These are phyloP conservation scores for Phaonia tiefii DNA, from an alignment of 2,888 invertebrate species.

Conservation along the genomic window DNA sequence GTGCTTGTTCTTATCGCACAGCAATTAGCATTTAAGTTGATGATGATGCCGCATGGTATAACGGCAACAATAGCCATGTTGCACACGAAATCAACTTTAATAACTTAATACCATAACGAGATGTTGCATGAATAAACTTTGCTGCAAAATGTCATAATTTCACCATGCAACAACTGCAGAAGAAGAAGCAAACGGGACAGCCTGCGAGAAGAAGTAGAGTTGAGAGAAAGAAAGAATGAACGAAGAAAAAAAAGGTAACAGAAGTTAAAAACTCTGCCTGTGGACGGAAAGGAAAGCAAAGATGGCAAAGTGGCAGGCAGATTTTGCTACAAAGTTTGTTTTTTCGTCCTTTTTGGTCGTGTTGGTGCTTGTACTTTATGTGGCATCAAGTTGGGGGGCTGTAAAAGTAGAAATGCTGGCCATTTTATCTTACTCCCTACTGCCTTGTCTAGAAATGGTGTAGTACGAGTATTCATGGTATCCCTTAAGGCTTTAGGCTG, in stretches of 20 bases:
- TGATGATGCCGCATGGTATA: constrained; percentile 35
- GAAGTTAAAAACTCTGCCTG: constrained; percentile 44
- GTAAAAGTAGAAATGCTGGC: no score
- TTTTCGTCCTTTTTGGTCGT: no score
- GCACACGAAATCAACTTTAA: constrained; percentile 59
- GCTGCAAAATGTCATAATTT: constrained; percentile 70
- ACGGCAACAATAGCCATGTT: constrained; percentile 52
- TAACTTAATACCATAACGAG: constrained; percentile 67
- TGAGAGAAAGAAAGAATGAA: constrained; percentile 22
- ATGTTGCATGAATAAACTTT: constrained; percentile 66
- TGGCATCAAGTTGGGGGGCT: not conserved
- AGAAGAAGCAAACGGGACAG: no score
- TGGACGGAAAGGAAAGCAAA: constrained; percentile 37
- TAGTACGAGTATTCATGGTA: constrained; percentile 71
- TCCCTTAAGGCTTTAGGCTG: constrained; percentile 77
- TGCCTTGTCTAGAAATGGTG: no score
- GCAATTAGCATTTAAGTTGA: constrained; percentile 67
- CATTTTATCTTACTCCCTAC: no score
- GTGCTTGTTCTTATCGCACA: constrained; percentile 41
- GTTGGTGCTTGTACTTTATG: constrained; percentile 2
- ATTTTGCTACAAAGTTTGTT: not conserved
- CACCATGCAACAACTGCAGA: constrained; percentile 22
- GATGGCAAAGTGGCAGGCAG: constrained; percentile 19
- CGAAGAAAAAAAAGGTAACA: constrained; percentile 1
- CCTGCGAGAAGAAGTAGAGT: not conserved